phyloP scores from a whole-genome alignment of 2,113 vertebrate genomes.

The Sturnira hondurensis region DNA sequence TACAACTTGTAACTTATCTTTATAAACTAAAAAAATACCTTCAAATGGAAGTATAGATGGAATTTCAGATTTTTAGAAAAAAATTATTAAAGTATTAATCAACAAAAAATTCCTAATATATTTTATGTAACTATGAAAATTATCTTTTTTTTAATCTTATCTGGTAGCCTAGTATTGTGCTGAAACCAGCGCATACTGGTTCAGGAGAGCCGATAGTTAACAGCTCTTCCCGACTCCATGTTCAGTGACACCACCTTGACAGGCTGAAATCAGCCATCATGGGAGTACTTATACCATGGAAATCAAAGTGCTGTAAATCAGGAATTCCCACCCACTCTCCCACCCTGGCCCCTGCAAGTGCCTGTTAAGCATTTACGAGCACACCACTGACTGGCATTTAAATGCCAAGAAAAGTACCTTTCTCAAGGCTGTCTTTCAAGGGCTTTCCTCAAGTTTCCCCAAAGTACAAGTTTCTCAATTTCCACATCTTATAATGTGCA shows the following conservation, averaged over 20 bases:
- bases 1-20: background rate
- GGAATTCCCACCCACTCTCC: background rate
- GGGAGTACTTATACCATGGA: background rate
- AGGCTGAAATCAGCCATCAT: background rate
- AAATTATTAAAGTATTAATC: background rate
- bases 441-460: background rate
- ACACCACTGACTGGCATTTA: background rate
- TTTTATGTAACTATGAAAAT: background rate
- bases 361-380: background rate
- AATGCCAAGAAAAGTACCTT: background rate
- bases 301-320: background rate
- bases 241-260: background rate
- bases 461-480: background rate
- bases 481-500: background rate
- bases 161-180: background rate
- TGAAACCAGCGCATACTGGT: background rate
- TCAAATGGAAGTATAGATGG: background rate
- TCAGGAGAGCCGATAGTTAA: background rate
- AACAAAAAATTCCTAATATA: background rate
- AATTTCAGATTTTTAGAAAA: slow-evolving; percentile 21
- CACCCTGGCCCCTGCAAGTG: background rate
- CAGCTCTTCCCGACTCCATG: background rate
- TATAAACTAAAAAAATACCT: background rate
- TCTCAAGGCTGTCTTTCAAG: background rate
- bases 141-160: background rate